Percentiles rank a stretch among this genome's conserved stretches.
Conservation (phyloP, 2,113 vertebrate species). For the Tinamus guttatus region DNA sequence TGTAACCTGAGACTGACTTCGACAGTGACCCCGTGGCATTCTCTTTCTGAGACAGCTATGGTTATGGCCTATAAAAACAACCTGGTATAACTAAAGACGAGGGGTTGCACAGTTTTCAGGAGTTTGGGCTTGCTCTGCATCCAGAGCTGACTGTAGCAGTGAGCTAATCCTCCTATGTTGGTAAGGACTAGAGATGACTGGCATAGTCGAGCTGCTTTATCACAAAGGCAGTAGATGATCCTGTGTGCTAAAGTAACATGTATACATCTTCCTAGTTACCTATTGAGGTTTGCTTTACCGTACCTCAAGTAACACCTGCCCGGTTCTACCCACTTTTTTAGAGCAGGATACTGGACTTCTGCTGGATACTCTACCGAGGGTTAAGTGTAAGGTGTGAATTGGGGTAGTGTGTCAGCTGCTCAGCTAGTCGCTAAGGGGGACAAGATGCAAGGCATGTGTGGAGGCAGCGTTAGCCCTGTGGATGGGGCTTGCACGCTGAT, state of each 20-base stretch:
- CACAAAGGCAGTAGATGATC: neutral
- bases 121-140: neutral
- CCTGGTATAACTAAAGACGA: neutral
- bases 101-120: no score
- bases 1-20: neutral
- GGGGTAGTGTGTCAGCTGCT: neutral
- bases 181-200: neutral
- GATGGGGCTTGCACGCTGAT: rapidly evolving
- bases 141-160: neutral
- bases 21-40: neutral
- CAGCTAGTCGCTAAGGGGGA: neutral
- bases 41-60: neutral
- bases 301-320: neutral
- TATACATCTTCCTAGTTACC: neutral
- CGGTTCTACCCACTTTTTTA: neutral
- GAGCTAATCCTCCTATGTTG: neutral
- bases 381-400: neutral
- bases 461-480: neutral
- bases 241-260: no score
- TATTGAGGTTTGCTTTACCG: neutral
- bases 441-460: neutral
- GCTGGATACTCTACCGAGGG: neutral
- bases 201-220: neutral
- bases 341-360: neutral
- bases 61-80: neutral